phyloP scores from a whole-genome alignment of 92 coral and sea anemone genomes.

The Scolanthus callimorphus region DNA sequence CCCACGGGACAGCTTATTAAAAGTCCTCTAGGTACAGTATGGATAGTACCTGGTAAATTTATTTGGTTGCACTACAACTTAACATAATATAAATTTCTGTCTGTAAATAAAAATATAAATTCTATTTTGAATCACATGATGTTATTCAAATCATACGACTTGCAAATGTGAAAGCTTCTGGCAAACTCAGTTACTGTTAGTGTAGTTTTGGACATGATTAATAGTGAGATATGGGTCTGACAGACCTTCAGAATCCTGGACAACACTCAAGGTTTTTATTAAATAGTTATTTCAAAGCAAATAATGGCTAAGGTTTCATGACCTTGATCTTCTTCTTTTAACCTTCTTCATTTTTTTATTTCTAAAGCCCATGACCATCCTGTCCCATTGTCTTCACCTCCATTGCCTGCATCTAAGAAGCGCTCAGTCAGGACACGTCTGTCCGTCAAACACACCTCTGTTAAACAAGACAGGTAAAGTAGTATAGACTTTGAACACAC shows the following conservation, averaged over 20 bases:
- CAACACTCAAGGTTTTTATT: too few species aligned
- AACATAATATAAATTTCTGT: too few species aligned
- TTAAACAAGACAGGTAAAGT: conserved; percentile 76
- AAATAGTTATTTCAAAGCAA: background rate
- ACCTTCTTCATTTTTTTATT: background rate
- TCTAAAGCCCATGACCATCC: conserved; percentile 37
- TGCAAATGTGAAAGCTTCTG: too few species aligned
- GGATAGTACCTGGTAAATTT: background rate
- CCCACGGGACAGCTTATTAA: conserved; percentile 18
- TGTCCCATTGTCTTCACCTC: conserved; percentile 64
- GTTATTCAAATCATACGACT: too few species aligned
- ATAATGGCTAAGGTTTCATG: background rate
- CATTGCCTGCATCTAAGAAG: conserved; percentile 57
- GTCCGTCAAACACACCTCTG: conserved; percentile 68
- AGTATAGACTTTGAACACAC: background rate
- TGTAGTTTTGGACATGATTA: too few species aligned
- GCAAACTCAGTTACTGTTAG: too few species aligned
- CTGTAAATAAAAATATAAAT: too few species aligned
- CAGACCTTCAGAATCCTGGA: too few species aligned
- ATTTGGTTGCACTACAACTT: too few species aligned
- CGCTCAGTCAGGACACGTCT: conserved; percentile 69
- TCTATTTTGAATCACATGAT: too few species aligned
- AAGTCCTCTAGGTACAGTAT: conserved; percentile 18
- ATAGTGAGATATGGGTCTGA: too few species aligned
- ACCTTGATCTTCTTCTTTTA: too few species aligned